phyloP scores from a whole-genome alignment of 30 jellyfish, hydroid and myxozoan species.

The Cassiopea andromeda region DNA sequence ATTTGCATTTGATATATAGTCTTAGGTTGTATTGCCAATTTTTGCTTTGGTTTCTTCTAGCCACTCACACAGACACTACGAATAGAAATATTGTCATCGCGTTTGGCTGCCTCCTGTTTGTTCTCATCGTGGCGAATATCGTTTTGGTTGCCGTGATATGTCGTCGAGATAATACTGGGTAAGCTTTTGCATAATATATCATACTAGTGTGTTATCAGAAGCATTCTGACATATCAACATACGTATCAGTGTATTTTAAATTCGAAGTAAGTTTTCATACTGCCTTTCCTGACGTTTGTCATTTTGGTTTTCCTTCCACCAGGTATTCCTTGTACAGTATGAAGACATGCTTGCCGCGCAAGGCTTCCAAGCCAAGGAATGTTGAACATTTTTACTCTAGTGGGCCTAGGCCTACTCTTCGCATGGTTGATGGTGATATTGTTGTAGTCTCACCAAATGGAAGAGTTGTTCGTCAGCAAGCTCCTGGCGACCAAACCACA shows the following conservation, averaged over 20 bases:
- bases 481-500: constrained; percentile 60
- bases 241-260: no score
- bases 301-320: background rate
- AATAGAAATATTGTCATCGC: constrained; percentile 66
- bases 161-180: constrained; percentile 62
- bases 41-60: background rate
- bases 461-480: constrained; percentile 45
- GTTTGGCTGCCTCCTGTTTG: constrained; percentile 61
- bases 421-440: constrained; percentile 69
- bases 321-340: constrained; percentile 58
- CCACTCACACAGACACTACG: constrained; percentile 9
- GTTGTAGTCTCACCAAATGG: constrained; percentile 67
- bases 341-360: constrained; percentile 67
- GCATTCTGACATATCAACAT: no score
- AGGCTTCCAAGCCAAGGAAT: constrained; percentile 45
- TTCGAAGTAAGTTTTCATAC: no score
- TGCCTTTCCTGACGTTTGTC: no score
- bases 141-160: constrained; percentile 66
- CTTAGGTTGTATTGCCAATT: background rate
- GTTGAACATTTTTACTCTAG: constrained; percentile 71
- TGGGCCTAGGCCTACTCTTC: constrained; percentile 76
- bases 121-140: constrained; percentile 63
- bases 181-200: background rate
- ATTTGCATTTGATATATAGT: background rate
- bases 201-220: no score